Conservation (phyloP, 2,888 invertebrate species). For the Dryococelus australis region DNA sequence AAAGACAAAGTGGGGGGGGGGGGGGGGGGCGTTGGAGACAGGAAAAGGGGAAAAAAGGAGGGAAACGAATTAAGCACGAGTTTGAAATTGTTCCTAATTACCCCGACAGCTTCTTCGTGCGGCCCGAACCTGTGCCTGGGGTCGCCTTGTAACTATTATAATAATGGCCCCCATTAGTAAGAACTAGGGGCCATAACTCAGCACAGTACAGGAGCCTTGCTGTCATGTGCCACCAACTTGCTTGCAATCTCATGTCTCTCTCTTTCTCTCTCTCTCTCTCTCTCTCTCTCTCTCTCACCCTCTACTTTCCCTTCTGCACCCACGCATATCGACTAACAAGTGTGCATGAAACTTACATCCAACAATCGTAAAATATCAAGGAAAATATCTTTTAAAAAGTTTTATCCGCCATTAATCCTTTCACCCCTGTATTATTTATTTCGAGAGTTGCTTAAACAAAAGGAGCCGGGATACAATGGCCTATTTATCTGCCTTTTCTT, state of each 20-base stretch:
- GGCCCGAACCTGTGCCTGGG: neutral
- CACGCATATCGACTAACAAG: neutral
- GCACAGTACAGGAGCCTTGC: neutral
- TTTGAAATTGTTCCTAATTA: constrained; percentile 16
- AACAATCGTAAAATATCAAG: too few relatives aligned
- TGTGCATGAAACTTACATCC: neutral
- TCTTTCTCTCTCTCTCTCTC: neutral
- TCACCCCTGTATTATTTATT: too few relatives aligned
- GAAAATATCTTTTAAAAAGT: too few relatives aligned
- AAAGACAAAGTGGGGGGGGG: too few relatives aligned
- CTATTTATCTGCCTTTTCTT: too few relatives aligned
- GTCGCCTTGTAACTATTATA: neutral
- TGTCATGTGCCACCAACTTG: constrained; percentile 7
- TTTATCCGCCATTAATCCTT: too few relatives aligned
- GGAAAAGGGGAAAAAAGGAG: neutral
- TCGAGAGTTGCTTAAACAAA: too few relatives aligned
- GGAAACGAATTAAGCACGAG: constrained; percentile 1
- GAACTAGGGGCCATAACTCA: neutral
- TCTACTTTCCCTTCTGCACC: neutral
- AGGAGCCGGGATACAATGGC: too few relatives aligned
- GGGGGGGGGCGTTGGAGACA: too few relatives aligned
- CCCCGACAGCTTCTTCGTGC: constrained; percentile 4
- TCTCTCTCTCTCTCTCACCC: neutral
- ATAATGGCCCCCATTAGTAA: constrained; percentile 8
- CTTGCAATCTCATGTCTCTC: neutral